phyloP scores from a whole-genome alignment of 2,888 invertebrate species.

The Melipona bicolor region DNA sequence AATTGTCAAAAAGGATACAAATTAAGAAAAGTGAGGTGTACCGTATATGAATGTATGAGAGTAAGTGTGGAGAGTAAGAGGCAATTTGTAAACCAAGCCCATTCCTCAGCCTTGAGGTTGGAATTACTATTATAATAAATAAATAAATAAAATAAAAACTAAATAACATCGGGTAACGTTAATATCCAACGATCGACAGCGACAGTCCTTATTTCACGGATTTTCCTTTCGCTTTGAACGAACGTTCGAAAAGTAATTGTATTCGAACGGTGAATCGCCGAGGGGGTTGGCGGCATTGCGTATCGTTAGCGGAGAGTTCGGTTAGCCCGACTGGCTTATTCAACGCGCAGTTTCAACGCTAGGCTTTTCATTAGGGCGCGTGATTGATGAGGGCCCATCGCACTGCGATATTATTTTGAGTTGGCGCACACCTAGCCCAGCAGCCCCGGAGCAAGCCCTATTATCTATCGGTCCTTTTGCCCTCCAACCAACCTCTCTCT shows the following conservation, averaged over 20 bases:
- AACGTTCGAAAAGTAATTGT: neutral
- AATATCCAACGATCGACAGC: neutral
- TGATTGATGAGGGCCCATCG: constrained; percentile 73
- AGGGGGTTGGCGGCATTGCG: constrained; percentile 7
- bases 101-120: too few species aligned
- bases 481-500: constrained; percentile 43
- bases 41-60: too few species aligned
- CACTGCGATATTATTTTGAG: constrained; percentile 73
- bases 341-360: constrained; percentile 44
- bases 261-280: neutral
- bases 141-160: neutral
- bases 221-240: neutral
- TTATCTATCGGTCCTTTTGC: constrained; percentile 70
- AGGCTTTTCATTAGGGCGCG: constrained; percentile 72
- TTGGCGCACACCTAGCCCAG: constrained; percentile 62
- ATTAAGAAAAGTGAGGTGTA: too few species aligned
- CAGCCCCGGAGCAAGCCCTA: constrained; percentile 59
- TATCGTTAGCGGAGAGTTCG: constrained; percentile 24
- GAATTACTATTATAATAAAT: too few species aligned
- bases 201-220: neutral
- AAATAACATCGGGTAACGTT: neutral
- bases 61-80: too few species aligned
- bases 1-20: too few species aligned
- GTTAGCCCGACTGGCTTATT: constrained; percentile 32
- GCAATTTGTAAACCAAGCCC: too few species aligned